Base-by-base conservation (phyloP, 2,113 vertebrate genomes). In the Talpa occidentalis region DNA sequence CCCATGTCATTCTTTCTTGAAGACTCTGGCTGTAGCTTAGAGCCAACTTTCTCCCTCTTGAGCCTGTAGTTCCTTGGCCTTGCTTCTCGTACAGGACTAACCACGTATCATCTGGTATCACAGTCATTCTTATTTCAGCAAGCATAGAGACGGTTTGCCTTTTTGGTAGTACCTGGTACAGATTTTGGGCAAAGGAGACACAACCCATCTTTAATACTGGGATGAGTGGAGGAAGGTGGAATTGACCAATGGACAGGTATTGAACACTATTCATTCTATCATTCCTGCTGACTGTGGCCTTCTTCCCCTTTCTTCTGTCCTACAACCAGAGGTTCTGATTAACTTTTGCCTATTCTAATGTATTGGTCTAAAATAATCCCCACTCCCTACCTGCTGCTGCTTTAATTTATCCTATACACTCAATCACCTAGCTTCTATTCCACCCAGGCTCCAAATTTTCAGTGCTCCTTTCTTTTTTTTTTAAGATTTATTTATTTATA, bases 171-270 rank as follows among this genome's bases (percentile, higher is more conserved):
- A 8, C 28, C 21, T 26, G n/a, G 44, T 10, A 47, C 42, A n/a
- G 49, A 21, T 12, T 11, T 40, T 9, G 60, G 28, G 81, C 7
- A 52, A 32, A 77, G 15, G 30, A 77, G 70, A 74, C 1, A 21
- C 3, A 8, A 6, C 30, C 28, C 49, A 37, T 52, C 54, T 44
- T 66, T 40, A 40, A 19, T 8, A 30, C 21, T 67, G 40, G 62
- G 54, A 35, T 1, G 52, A 49, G 4, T 4, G 8, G 30, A 54
- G 44, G 80, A 54, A 73, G 60, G 81, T 16, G 5, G 60, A 9
- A 1, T 21, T 2, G n/a, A 54, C 10, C 19, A 52, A 17, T 1
- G 11, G 62, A 26, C 1, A 54, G 21, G 11, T 6, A 28, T 7
- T 32, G n/a, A 47, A 28, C 47, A 30, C 0, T 56, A 22, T 54